phyloP scores from a whole-genome alignment of 2,888 invertebrate species.

The Hypolimnas misippus region DNA sequence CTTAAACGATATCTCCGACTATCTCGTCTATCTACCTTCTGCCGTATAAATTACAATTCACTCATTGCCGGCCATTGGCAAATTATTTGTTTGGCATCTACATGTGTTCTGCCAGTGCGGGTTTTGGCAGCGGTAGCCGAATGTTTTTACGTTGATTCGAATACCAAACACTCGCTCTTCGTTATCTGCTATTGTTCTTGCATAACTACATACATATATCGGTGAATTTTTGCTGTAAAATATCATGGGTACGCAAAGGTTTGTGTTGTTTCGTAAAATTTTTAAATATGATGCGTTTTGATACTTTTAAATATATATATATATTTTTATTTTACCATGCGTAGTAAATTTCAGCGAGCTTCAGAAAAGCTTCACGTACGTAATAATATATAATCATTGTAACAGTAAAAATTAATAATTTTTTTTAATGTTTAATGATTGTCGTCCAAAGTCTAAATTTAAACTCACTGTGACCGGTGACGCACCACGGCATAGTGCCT shows the following conservation, averaged over 20 bases:
- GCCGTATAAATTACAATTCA: conserved; percentile 15
- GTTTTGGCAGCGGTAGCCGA: conserved; percentile 33
- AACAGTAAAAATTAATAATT: no score
- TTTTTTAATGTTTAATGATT: no score
- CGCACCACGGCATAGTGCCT: no score
- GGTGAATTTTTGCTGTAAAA: conserved; percentile 34
- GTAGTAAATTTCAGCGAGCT: no score
- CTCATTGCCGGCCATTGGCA: conserved; percentile 35
- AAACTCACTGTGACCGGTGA: no score
- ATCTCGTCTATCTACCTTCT: neutral
- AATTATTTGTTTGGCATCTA: conserved; percentile 44
- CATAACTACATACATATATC: conserved; percentile 42
- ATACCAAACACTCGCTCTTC: conserved; percentile 42
- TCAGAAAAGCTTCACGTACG: no score
- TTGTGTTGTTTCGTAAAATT: conserved; percentile 10
- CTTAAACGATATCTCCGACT: neutral
- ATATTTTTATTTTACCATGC: neutral
- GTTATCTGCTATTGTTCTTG: conserved; percentile 44
- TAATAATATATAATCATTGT: no score
- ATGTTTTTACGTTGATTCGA: conserved; percentile 42
- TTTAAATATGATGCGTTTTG: neutral
- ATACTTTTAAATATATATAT: neutral
- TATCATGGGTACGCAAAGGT: conserved; percentile 21
- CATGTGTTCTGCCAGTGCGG: conserved; percentile 27
- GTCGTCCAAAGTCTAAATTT: no score